These are phyloP conservation scores for Stegostoma tigrinum DNA, from an alignment of 2,113 vertebrate species.

Conservation along the genomic window DNA sequence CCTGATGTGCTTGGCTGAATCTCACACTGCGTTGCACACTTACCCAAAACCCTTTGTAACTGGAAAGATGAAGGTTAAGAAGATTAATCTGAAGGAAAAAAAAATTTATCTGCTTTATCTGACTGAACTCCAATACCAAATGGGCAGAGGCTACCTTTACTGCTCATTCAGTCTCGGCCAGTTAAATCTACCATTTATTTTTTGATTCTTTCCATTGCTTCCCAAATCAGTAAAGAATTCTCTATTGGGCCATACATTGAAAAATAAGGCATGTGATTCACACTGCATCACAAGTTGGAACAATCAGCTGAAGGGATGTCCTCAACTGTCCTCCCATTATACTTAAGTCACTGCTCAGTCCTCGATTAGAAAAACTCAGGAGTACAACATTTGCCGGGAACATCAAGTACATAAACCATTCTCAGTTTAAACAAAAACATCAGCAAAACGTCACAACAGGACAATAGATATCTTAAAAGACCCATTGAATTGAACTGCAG, in stretches of 20 bases:
- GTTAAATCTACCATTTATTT: background rate
- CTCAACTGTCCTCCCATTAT: background rate
- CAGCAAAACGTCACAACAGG: background rate
- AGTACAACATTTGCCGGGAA: background rate
- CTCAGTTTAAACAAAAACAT: background rate
- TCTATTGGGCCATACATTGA: background rate
- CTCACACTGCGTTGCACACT: background rate
- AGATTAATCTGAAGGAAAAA: background rate
- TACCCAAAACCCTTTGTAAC: background rate
- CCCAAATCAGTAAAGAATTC: background rate
- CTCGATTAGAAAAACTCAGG: background rate
- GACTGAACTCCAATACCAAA: background rate
- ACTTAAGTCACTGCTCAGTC: background rate
- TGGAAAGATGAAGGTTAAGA: background rate
- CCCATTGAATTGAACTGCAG: background rate
- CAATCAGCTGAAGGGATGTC: background rate
- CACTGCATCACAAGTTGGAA: background rate
- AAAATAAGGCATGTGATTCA: background rate
- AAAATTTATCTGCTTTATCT: background rate
- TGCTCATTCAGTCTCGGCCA: background rate
- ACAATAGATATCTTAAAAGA: background rate
- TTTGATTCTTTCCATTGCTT: background rate
- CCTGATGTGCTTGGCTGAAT: background rate
- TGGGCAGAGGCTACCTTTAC: background rate
- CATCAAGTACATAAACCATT: background rate